Percentiles rank a stretch among this genome's conserved stretches.
Conservation (phyloP, 2,113 vertebrate genomes). For the Hemibates koningsi region DNA sequence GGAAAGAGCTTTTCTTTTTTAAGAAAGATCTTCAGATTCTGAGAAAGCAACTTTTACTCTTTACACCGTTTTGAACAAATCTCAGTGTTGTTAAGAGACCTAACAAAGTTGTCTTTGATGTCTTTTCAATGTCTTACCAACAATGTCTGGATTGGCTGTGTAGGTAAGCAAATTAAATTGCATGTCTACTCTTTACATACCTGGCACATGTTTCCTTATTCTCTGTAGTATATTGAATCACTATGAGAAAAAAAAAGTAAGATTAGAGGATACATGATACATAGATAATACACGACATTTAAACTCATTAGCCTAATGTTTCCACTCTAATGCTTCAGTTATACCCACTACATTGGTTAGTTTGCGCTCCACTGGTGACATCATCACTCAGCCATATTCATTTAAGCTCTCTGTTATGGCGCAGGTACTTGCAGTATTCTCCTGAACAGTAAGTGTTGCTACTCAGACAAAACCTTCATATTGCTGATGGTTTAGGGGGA, state of each 20-base stretch:
- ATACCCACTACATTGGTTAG: neutral
- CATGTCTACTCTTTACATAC: conserved; percentile 11
- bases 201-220: conserved; percentile 78
- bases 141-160: neutral
- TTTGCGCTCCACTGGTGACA: neutral
- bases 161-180: neutral
- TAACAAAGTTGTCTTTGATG: neutral
- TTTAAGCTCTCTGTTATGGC: neutral
- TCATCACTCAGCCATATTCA: neutral
- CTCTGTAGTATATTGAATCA: conserved; percentile 77
- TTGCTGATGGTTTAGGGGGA: neutral
- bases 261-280: neutral
- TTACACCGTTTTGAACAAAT: neutral
- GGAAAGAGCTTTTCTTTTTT: neutral
- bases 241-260: conserved; percentile 50
- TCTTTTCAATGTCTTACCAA: neutral
- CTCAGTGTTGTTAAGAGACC: neutral
- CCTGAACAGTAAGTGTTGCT: neutral
- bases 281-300: neutral
- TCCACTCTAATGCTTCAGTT: neutral
- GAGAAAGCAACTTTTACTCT: neutral
- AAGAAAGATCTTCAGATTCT: neutral
- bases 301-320: neutral
- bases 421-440: neutral
- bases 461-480: neutral